Evolutionary conservation across 2,888 invertebrate genomes (phyloP).

Genomic region (Margaritifera margaritifera): DNA sequence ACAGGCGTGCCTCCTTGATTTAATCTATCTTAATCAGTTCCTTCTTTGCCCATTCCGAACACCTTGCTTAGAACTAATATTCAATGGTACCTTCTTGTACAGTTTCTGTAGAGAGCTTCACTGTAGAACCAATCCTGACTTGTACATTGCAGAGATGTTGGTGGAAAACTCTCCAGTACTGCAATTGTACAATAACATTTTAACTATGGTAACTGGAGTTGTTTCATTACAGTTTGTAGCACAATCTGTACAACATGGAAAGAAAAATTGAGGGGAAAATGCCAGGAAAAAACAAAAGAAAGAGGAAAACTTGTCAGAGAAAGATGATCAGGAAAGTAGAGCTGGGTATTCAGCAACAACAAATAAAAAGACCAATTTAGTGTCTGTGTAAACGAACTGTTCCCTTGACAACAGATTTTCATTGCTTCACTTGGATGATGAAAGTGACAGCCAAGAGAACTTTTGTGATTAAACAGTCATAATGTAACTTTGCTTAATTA

Average conservation of each 20-base stretch:
- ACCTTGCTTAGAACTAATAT: slow-evolving; percentile 44
- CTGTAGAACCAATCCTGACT: slow-evolving; percentile 43
- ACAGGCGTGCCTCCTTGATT: slow-evolving; percentile 63
- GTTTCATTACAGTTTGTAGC: no score
- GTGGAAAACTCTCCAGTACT: slow-evolving; percentile 40
- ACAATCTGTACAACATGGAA: background rate
- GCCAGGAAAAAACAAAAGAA: slow-evolving; percentile 13
- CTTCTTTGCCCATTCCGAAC: slow-evolving; percentile 50
- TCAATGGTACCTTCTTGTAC: slow-evolving; percentile 66
- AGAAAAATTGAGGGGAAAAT: slow-evolving; percentile 15
- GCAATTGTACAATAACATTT: slow-evolving; percentile 12
- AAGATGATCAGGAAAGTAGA: slow-evolving; percentile 1
- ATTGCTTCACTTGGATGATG: slow-evolving; percentile 17
- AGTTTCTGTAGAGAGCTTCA: slow-evolving; percentile 57
- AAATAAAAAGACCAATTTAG: background rate
- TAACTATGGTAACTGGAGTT: background rate
- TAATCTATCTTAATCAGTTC: slow-evolving; percentile 64
- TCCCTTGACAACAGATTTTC: slow-evolving; percentile 32
- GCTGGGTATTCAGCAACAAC: background rate
- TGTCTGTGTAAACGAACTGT: slow-evolving; percentile 11
- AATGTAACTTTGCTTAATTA: no score
- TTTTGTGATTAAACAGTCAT: no score
- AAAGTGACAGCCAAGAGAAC: no score
- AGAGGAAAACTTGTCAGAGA: background rate
- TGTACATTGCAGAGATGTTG: slow-evolving; percentile 51